Evolutionary conservation across 2,888 invertebrate species (phyloP), one percentile per base, ranked within the genome.

Genomic region (Orgyia antiqua): DNA sequence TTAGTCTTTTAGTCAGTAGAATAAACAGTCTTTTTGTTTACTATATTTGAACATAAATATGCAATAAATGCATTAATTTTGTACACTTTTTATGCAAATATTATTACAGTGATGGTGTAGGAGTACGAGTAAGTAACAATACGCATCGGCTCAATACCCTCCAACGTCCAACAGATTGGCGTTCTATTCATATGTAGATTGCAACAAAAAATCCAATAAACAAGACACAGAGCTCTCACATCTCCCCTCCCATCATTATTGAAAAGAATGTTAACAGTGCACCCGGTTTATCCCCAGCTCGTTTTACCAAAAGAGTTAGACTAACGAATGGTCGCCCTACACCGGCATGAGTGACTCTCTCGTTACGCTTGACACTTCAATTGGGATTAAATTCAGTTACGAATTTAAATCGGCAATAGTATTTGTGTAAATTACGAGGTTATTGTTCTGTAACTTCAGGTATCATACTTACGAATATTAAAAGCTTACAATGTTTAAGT

Each of bases 201-300:
- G 84, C 65, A 76, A 80, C 83, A 84, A 84, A 86, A 84, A 86
- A 84, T 83, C 84, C 82, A 84, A 84, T 86, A 84, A 84, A 84
- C 83, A 83, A 80, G 77, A 77, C 75, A 72, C 60, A 66, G 78
- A 68, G 74, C 58, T 62, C 70, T 72, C 67, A 58, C 61, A 60
- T 66, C 71, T 74, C 78, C 83, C 82, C 77, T 70, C 58, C 34
- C 68, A 66, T 82, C 80, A 80, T 84, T 84, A 84, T 84, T 83
- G 82, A 83, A 82, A 84, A 79, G 80, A 84, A 84, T 84, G 80
- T 83, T 80, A 84, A 75, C 76, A 76, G 72, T 65, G 72, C 78
- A 76, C 65, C 69, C 68, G 70, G 80, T 76, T 83, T 77, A 84
- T 77, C 76, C 71, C 49, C 65, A 79, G 80, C 71, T 84, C 78